These are phyloP conservation scores for Sphaerodactylus townsendi DNA, from an alignment of 2,113 vertebrate genomes.

Conservation along the genomic window DNA sequence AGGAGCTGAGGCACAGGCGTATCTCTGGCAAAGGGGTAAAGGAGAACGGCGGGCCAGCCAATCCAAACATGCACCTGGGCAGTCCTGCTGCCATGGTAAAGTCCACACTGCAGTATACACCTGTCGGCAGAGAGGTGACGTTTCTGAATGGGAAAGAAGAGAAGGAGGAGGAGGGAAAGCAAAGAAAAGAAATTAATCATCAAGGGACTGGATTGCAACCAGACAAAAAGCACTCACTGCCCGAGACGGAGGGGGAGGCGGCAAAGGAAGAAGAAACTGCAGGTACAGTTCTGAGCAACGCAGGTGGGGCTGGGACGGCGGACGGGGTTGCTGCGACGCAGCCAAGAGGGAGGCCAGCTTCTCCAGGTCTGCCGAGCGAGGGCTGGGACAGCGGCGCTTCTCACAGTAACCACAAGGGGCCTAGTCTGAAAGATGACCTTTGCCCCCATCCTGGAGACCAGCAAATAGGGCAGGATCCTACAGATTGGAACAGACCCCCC, in stretches of 20 bases:
- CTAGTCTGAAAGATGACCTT: rapidly evolving
- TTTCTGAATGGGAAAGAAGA: background rate
- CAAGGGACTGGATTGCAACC: background rate
- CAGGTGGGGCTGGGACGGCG: background rate
- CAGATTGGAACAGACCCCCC: rapidly evolving
- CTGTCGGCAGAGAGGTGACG: rapidly evolving
- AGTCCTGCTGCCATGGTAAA: background rate
- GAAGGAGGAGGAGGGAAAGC: slow-evolving; percentile 10
- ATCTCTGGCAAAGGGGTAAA: background rate
- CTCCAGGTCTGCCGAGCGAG: background rate
- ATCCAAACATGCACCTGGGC: background rate
- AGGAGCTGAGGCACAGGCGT: slow-evolving; percentile 10
- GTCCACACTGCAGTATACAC: rapidly evolving
- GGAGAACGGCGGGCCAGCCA: background rate
- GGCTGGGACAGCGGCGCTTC: rapidly evolving
- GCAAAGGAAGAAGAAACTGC: background rate
- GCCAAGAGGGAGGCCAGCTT: rapidly evolving
- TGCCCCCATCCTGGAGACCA: rapidly evolving
- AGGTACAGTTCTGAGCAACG: rapidly evolving
- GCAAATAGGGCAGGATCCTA: rapidly evolving
- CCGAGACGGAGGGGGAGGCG: background rate
- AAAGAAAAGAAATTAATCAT: background rate
- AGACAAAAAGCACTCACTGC: rapidly evolving
- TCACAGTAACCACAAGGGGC: rapidly evolving
- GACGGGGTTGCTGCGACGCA: background rate